These are phyloP conservation scores for Hemistola chrysoprasaria DNA, from an alignment of 2,888 invertebrate species.

Conservation along the genomic window DNA sequence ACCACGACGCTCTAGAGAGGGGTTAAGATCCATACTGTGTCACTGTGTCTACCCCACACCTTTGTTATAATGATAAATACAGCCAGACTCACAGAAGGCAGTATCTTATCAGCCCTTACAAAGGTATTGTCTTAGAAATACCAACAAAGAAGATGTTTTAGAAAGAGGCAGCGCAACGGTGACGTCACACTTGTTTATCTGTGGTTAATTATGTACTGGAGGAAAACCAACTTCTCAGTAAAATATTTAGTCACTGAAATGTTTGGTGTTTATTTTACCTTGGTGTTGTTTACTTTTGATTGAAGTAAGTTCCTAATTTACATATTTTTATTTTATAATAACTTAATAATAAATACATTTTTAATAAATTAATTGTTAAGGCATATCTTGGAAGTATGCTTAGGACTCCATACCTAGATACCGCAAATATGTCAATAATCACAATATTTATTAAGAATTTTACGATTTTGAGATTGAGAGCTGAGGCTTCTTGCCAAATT, in stretches of 20 bases:
- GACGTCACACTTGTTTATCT: slow-evolving; percentile 5
- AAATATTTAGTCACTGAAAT: slow-evolving; percentile 6
- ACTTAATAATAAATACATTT: no score
- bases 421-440: no score
- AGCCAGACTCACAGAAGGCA: slow-evolving; percentile 2
- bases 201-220: slow-evolving; percentile 4
- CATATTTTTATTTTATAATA: no score
- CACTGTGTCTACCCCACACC: no score
- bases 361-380: no score
- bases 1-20: background rate
- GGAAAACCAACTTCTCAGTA: slow-evolving; percentile 5
- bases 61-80: slow-evolving; percentile 12
- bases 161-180: slow-evolving; percentile 4
- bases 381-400: no score
- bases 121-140: slow-evolving; percentile 13
- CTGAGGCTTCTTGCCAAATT: no score
- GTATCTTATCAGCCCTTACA: slow-evolving; percentile 12
- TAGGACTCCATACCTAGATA: no score
- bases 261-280: background rate
- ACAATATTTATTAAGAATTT: no score
- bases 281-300: no score
- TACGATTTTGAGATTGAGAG: no score
- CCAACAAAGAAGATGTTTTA: slow-evolving; percentile 7
- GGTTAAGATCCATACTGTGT: slow-evolving; percentile 4
- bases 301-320: no score